phyloP scores from a whole-genome alignment of 2,113 vertebrate species.

The Gopherus flavomarginatus region DNA sequence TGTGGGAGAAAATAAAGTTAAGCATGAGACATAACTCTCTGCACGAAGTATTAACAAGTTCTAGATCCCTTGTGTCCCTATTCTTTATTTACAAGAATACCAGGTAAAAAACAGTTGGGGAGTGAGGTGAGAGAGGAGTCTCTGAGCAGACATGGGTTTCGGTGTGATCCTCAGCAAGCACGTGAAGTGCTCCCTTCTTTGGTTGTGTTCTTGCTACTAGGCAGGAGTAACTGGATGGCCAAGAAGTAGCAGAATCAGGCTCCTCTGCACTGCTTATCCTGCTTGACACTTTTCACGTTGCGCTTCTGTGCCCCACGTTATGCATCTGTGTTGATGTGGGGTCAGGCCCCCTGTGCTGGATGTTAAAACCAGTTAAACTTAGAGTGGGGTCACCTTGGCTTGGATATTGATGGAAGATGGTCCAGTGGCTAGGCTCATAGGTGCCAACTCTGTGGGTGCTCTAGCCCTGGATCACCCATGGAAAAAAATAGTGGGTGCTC shows the following conservation, averaged over 20 bases:
- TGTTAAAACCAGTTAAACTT: neutral
- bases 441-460: too few relatives aligned
- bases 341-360: neutral
- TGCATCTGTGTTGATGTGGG: neutral
- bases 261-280: neutral
- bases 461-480: too few relatives aligned
- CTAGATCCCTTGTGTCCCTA: neutral
- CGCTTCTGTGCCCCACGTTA: neutral
- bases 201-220: neutral
- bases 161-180: neutral
- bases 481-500: too few relatives aligned
- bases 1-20: neutral
- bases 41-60: neutral
- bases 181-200: neutral
- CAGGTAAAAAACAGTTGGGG: accelerated
- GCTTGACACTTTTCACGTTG: neutral
- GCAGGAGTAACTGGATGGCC: neutral
- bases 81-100: neutral
- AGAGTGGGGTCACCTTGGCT: neutral
- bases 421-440: neutral
- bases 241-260: neutral
- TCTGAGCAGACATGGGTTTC: neutral
- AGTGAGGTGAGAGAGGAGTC: neutral
- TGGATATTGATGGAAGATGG: neutral
- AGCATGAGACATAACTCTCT: neutral